phyloP scores from a whole-genome alignment of 2,797 vertebrate species.

The Gorsachius magnificus region DNA sequence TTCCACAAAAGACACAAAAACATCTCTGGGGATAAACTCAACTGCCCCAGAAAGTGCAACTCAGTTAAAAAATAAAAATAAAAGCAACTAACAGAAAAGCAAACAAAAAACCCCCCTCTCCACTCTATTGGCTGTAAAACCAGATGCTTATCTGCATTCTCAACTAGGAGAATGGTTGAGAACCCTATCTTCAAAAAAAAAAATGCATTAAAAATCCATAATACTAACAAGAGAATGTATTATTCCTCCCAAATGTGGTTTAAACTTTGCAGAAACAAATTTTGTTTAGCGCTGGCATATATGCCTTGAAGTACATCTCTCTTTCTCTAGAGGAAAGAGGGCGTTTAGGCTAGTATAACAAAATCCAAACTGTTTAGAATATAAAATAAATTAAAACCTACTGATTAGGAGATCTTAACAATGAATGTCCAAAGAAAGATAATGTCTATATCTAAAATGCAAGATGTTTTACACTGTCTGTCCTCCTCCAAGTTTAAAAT shows the following conservation, averaged over 20 bases:
- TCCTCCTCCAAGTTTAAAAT: not conserved
- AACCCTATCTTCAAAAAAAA: constrained; percentile 32
- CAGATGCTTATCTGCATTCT: constrained; percentile 33
- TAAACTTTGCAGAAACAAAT: constrained; percentile 59
- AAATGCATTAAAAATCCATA: constrained; percentile 13
- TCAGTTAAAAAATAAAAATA: constrained; percentile 39
- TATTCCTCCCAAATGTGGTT: constrained; percentile 58
- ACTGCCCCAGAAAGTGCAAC: constrained; percentile 47
- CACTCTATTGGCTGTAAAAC: constrained; percentile 31
- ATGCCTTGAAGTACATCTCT: constrained; percentile 10
- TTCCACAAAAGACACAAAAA: constrained; percentile 54
- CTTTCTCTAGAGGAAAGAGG: constrained; percentile 14
- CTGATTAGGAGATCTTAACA: constrained; percentile 19
- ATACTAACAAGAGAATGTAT: constrained; percentile 36
- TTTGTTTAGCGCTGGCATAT: constrained; percentile 36
- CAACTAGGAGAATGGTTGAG: constrained; percentile 21
- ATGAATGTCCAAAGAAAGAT: not conserved
- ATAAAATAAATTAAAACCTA: constrained; percentile 61
- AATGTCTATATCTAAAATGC: constrained; percentile 15
- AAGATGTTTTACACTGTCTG: constrained; percentile 16
- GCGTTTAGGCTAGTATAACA: not conserved
- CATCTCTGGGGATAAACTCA: constrained; percentile 28
- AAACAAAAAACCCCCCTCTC: not conserved
- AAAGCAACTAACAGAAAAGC: constrained; percentile 19
- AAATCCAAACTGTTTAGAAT: constrained; percentile 25